Percentiles rank a stretch among this genome's conserved stretches.
phyloP scores from a whole-genome alignment of 2,113 vertebrate species.

The Strigops habroptila region DNA sequence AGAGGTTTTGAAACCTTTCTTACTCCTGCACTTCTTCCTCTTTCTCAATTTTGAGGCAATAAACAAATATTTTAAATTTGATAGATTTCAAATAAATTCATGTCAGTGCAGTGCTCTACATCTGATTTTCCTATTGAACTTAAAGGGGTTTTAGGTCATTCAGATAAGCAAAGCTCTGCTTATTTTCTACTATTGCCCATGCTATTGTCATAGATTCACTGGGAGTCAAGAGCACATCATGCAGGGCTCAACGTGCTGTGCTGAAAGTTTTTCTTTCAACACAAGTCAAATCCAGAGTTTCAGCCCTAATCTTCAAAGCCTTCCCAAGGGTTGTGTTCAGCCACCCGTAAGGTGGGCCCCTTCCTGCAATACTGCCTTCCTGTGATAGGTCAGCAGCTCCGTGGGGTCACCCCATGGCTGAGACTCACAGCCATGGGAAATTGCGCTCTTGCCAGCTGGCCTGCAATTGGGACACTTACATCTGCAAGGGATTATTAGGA shows the following conservation, averaged over 20 bases:
- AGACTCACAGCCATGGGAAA: not conserved
- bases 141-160: not conserved
- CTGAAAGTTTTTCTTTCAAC: not conserved
- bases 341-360: not conserved
- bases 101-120: not conserved
- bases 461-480: not conserved
- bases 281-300: not conserved
- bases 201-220: not conserved
- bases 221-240: not conserved
- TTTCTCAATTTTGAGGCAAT: not conserved
- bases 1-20: not conserved
- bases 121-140: not conserved
- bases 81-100: not conserved
- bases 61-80: not conserved
- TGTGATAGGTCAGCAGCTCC: not conserved
- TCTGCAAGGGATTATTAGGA: not conserved
- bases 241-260: no score
- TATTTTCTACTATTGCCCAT: no score
- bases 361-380: not conserved
- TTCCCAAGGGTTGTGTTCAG: not conserved
- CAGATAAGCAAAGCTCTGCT: not conserved
- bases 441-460: fast-evolving
- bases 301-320: not conserved
- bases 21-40: not conserved
- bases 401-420: not conserved